A percentile compares a stretch with the other conserved stretches of the same genome.
These are phyloP conservation scores for Phaenicophaeus curvirostris DNA, from an alignment of 2,797 vertebrate species.

Conservation along the genomic window DNA sequence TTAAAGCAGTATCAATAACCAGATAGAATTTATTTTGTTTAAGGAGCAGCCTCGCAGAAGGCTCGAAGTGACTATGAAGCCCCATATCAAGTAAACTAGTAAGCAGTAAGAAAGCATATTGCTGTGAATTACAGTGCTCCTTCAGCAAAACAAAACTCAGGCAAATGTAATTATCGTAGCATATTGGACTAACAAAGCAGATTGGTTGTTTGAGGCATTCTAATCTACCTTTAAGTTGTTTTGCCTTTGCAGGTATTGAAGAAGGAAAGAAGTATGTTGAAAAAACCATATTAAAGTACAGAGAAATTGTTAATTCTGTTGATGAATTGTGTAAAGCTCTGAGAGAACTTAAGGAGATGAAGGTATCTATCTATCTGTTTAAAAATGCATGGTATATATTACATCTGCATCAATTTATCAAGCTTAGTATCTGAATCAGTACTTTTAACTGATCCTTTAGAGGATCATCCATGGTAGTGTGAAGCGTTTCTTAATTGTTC, in stretches of 20 bases:
- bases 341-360: slow-evolving; percentile 83
- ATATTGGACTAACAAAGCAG: neutral
- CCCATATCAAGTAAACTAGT: neutral
- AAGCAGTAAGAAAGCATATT: neutral
- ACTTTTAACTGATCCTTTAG: neutral
- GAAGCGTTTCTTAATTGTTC: neutral
- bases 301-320: slow-evolving; percentile 85
- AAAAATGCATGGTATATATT: neutral
- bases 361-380: slow-evolving; percentile 73
- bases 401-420: neutral
- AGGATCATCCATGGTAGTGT: neutral
- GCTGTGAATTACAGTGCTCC: neutral
- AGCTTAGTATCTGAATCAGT: slow-evolving; percentile 8
- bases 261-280: slow-evolving; percentile 87
- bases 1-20: neutral
- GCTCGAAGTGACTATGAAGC: neutral
- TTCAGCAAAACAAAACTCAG: neutral
- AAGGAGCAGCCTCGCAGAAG: neutral
- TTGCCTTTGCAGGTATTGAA: slow-evolving; percentile 80
- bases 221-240: neutral
- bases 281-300: slow-evolving; percentile 85
- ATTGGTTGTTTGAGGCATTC: neutral
- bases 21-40: neutral
- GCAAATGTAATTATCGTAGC: neutral
- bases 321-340: slow-evolving; percentile 84